Percentiles rank a stretch among this genome's conserved stretches.
These are phyloP conservation scores for Halocaridina rubra DNA, from an alignment of 2,888 invertebrate genomes.

Conservation along the genomic window DNA sequence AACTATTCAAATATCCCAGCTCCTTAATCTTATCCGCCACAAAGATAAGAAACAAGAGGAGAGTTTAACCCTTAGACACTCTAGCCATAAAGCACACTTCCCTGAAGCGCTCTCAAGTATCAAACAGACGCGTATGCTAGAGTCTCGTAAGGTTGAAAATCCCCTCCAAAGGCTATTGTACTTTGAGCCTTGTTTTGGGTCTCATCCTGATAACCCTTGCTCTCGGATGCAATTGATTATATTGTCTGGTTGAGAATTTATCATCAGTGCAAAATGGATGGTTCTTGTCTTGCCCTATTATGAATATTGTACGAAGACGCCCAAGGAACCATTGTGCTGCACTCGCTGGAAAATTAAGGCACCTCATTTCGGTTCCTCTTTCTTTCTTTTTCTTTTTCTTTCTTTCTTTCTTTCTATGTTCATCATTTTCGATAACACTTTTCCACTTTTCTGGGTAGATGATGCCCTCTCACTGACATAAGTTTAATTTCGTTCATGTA, in stretches of 20 bases:
- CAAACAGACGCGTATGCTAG: slow-evolving; percentile 11
- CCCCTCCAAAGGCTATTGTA: slow-evolving; percentile 12
- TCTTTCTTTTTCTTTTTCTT: too few relatives aligned
- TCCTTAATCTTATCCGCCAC: slow-evolving; percentile 24
- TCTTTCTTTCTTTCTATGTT: too few relatives aligned
- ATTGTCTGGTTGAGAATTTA: slow-evolving; percentile 54
- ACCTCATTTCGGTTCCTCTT: too few relatives aligned
- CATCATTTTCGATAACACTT: too few relatives aligned
- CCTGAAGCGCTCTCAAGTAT: neutral
- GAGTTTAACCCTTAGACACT: slow-evolving; percentile 20
- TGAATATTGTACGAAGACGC: slow-evolving; percentile 42
- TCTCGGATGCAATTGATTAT: slow-evolving; percentile 56
- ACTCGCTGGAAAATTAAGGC: too few relatives aligned
- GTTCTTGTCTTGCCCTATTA: slow-evolving; percentile 47
- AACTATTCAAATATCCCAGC: slow-evolving; percentile 21
- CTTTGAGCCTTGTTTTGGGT: slow-evolving; percentile 22
- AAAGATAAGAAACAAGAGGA: neutral
- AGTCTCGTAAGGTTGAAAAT: slow-evolving; percentile 19
- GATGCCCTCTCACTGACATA: too few relatives aligned
- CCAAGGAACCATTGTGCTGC: too few relatives aligned
- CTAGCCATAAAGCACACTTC: neutral
- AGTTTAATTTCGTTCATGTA: too few relatives aligned
- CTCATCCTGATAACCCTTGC: slow-evolving; percentile 41
- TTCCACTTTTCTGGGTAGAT: too few relatives aligned
- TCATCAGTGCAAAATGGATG: slow-evolving; percentile 54